phyloP scores from a whole-genome alignment of 2,888 invertebrate genomes.

The Lasius fuliginosus region DNA sequence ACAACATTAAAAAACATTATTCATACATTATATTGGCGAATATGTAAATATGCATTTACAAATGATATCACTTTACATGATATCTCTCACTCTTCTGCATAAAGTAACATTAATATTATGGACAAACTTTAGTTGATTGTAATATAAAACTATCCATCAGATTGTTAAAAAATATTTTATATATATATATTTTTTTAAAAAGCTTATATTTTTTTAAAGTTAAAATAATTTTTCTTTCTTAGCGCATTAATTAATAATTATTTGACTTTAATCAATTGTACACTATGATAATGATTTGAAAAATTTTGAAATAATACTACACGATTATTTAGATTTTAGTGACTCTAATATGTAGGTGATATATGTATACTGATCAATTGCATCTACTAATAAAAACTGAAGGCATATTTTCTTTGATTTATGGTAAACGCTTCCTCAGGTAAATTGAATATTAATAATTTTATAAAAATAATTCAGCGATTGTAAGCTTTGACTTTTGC shows the following conservation, averaged over 20 bases:
- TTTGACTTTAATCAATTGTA: background rate
- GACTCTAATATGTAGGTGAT: background rate
- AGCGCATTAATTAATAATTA: background rate
- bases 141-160: background rate
- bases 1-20: background rate
- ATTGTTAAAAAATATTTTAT: background rate
- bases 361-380: background rate
- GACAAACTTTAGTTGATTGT: background rate
- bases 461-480: background rate
- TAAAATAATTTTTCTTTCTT: background rate
- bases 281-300: background rate
- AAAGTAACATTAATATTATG: background rate
- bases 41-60: background rate
- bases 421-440: background rate
- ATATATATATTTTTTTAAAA: background rate
- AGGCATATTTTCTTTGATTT: background rate
- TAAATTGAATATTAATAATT: background rate
- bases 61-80: no score
- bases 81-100: no score
- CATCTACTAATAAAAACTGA: background rate
- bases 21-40: background rate
- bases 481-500: constrained; percentile 11
- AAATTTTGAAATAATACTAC: background rate
- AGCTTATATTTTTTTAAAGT: background rate
- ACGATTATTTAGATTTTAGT: background rate